Base-by-base conservation (phyloP, 2,113 vertebrate genomes). In the Grus americana region DNA sequence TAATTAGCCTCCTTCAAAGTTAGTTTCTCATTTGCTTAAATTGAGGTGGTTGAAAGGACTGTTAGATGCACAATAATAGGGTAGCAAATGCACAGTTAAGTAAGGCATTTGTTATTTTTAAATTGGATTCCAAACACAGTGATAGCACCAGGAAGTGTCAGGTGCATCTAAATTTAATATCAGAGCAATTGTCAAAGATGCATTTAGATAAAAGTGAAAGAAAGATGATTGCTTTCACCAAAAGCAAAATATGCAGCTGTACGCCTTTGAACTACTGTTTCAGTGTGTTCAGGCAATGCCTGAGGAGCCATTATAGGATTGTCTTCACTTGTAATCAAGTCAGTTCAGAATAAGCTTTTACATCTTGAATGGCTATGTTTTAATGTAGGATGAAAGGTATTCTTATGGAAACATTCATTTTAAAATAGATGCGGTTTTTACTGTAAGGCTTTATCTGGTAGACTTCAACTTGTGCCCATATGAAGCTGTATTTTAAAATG, bases 181-280 rank as follows among this genome's bases (percentile, higher is more conserved):
- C 86, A 16, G 38, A 95, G n/a, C 80, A 84, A 34, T 92, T 95
- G 91, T 93, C 89, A 91, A 59, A 71, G 76, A 55, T 76, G 12
- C 15, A 7, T 88, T 73, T 92, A 55, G 84, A 91, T 92, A 59
- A 93, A 95, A 95, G 79, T 38, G 42, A 49, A 90, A 29, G 40
- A 32, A 85, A 71, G 59, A 52, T 54, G 34, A 58, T 87, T 1
- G 2, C 44, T 81, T 93, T 88, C 79, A 92, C 50, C 32, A 66
- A 47, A 86, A 92, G 76, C 55, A 80, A 94, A 94, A 78, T 63
- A 71, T 36, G 76, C 65, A 81, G 57, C 65, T 90, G 16, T 88
- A 57, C 27, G 71, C 19, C 88, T 97, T 96, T 95, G 95, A 93
- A 86, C 82, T 96, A 20, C 27, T 79, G 10, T 57, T 92, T 79